phyloP scores from a whole-genome alignment of 1,140 invertebrate species.

The Leguminivora glycinivorella region DNA sequence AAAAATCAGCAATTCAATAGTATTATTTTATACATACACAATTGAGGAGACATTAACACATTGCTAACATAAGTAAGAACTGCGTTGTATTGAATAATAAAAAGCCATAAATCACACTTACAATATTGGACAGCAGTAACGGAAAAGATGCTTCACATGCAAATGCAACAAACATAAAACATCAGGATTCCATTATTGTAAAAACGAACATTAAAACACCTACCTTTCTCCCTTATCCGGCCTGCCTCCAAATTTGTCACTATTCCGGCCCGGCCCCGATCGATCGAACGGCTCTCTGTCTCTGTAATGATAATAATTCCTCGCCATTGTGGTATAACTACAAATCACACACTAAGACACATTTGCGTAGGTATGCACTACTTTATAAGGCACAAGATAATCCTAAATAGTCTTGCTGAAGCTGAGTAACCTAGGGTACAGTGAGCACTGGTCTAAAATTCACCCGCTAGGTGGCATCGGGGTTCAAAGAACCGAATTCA shows the following conservation, averaged over 20 bases:
- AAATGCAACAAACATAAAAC: not conserved
- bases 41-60: too few species aligned
- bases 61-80: too few species aligned
- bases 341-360: constrained; percentile 33
- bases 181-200: not conserved
- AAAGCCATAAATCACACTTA: not conserved
- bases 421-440: not conserved
- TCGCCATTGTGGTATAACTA: constrained; percentile 34
- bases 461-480: constrained; percentile 25
- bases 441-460: not conserved
- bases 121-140: too few species aligned
- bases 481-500: constrained; percentile 68
- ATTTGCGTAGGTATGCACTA: not conserved
- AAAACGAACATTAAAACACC: constrained; percentile 32
- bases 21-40: too few species aligned
- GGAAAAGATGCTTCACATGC: not conserved
- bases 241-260: constrained; percentile 63
- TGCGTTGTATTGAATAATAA: not conserved
- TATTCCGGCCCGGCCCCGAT: constrained; percentile 59
- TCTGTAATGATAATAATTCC: constrained; percentile 48
- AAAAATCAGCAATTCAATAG: too few species aligned
- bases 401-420: not conserved
- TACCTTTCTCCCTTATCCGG: constrained; percentile 62
- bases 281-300: constrained; percentile 64
- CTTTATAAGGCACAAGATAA: not conserved